phyloP scores from a whole-genome alignment of 2,797 vertebrate species.

The Rhinichthys osculus region DNA sequence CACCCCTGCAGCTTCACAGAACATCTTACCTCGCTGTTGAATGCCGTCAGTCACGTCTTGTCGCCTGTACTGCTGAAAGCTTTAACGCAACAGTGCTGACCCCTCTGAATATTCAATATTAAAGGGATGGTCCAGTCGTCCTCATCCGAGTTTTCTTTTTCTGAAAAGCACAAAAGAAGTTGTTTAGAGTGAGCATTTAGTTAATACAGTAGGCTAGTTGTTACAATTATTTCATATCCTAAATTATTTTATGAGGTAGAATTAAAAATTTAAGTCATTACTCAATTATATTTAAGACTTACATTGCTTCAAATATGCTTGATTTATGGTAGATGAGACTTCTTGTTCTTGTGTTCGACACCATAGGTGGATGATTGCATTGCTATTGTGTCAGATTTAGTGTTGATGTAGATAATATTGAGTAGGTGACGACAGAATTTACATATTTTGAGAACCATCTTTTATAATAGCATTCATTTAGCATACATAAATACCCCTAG shows the following conservation, averaged over 20 bases:
- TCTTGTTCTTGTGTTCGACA: not conserved
- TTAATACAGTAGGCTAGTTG: not conserved
- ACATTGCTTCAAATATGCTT: not conserved
- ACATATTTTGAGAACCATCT: too few species aligned
- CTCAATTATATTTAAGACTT: not conserved
- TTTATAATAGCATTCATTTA: too few species aligned
- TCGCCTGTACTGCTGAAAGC: slow-evolving; percentile 23
- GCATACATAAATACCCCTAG: too few species aligned
- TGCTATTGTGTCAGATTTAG: too few species aligned
- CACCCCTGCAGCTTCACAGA: slow-evolving; percentile 27
- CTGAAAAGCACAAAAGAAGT: not conserved
- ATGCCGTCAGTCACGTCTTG: slow-evolving; percentile 31
- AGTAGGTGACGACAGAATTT: too few species aligned
- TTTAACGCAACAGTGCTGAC: slow-evolving; percentile 35
- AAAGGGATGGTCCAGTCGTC: not conserved
- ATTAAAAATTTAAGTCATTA: not conserved
- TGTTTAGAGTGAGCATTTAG: not conserved
- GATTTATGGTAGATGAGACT: not conserved
- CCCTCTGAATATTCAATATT: slow-evolving; percentile 29
- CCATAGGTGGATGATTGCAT: not conserved
- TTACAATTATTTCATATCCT: not conserved
- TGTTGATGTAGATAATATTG: too few species aligned
- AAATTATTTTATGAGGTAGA: not conserved
- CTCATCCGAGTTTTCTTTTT: not conserved
- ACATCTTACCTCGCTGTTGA: slow-evolving; percentile 28